Evolutionary conservation across 2,888 invertebrate genomes (phyloP), one percentile per base, ranked within the genome.

Genomic region (Heliconius ismenius): DNA sequence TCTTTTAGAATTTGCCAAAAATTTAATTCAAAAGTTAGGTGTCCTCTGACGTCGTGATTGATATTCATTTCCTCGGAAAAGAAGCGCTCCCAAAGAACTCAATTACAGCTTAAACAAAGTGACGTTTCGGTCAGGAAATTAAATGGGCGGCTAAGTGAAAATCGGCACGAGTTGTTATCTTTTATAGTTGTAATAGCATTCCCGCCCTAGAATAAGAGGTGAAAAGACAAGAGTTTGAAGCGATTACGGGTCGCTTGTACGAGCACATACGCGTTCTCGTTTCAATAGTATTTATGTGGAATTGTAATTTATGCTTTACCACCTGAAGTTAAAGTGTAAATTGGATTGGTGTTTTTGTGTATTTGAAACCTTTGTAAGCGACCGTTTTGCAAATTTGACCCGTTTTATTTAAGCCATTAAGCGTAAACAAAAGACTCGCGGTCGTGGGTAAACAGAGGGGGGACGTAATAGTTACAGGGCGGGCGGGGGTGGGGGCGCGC

Each of bases 381-480:
- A 84, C 84, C 90, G 90, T 90, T 91, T 90, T 90, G 88, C 89
- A 90, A 91, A 92, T 92, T 92, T 90, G 91, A 89, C 90, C 92
- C 91, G 90, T 93, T 93, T 92, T 92, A 91, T 92, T 92, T 92
- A 91, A 92, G 91, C 91, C 92, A 92, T 93, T 93, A 92, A 89
- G 89, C 91, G 91, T 91, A 91, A 91, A 92, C 92, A 93, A 93
- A 92, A 92, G 92, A 91, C 88, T 90, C 87, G 88, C 87, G 86
- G 88, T 86, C 87, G 88, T 87, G 87, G 83, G 91, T 90, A 89
- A 90, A 87, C 89, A 88, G 86, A 89, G 90, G 88, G 89, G 85
- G 89, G 88, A 86, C 89, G 89, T 91, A 89, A 91, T 92, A 91
- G 91, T 91, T 90, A 91, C 89, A 89, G 88, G 89, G 89, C 88